Conservation (phyloP, 2,797 vertebrate species). For the Sebastes diaconus region DNA sequence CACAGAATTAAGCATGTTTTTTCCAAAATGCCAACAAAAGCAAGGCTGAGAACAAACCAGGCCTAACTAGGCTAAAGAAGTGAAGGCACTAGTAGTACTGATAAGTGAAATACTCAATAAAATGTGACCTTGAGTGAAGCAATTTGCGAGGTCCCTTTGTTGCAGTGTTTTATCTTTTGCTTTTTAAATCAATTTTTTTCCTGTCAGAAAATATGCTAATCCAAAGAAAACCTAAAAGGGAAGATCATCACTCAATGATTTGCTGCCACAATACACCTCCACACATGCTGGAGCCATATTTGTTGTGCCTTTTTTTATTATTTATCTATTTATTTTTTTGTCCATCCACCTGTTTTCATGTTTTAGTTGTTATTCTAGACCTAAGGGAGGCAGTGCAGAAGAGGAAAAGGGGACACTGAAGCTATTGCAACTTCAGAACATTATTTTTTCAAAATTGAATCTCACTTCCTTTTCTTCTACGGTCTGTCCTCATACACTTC, state of each 20-base stretch:
- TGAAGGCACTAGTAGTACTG: background rate
- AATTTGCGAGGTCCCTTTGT: background rate
- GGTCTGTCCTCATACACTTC: background rate
- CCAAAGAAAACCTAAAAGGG: background rate
- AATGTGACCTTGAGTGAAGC: background rate
- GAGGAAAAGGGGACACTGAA: background rate
- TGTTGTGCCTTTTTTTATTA: conserved; percentile 1
- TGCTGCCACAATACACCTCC: background rate
- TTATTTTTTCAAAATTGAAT: background rate
- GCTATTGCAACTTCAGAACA: background rate
- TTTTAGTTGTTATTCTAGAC: conserved; percentile 4
- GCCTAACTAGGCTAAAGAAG: conserved; percentile 9
- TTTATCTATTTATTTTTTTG: background rate
- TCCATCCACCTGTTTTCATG: background rate
- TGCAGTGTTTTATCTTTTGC: background rate
- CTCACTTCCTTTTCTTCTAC: background rate
- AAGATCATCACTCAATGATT: background rate
- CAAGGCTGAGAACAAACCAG: conserved; percentile 7
- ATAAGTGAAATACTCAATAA: conserved; percentile 19
- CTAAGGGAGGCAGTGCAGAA: background rate
- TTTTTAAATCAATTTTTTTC: background rate
- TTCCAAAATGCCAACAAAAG: conserved; percentile 46
- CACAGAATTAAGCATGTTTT: conserved; percentile 50
- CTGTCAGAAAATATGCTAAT: background rate
- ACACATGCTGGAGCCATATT: background rate